Percentiles rank a stretch among this genome's conserved stretches.
phyloP scores from a whole-genome alignment of 2,113 vertebrate species.

The Pantherophis guttatus region DNA sequence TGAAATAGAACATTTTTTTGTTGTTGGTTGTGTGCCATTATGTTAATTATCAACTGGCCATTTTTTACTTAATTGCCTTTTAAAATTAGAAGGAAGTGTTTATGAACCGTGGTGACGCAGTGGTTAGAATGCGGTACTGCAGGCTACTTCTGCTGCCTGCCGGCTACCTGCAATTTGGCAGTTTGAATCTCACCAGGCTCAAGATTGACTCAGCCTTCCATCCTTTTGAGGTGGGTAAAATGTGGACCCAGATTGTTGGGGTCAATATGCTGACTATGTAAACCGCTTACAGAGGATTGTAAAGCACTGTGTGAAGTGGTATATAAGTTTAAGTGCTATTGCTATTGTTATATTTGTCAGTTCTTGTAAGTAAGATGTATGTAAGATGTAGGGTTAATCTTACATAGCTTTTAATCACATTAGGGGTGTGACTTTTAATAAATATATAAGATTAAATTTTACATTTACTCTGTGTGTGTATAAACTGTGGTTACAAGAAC shows the following conservation, averaged over 20 bases:
- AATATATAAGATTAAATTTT: background rate
- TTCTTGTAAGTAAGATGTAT: too few species aligned
- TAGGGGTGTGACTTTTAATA: background rate
- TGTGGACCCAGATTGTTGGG: too few species aligned
- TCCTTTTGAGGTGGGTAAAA: too few species aligned
- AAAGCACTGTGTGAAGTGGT: too few species aligned
- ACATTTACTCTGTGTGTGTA: background rate
- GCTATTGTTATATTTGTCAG: background rate
- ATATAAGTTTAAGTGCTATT: too few species aligned
- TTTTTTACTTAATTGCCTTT: background rate
- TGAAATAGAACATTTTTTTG: background rate
- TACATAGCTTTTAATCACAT: background rate
- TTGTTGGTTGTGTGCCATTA: background rate
- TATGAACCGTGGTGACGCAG: background rate
- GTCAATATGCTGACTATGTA: too few species aligned
- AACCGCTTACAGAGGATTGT: too few species aligned
- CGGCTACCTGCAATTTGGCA: too few species aligned
- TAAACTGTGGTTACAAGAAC: background rate
- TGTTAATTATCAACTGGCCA: background rate
- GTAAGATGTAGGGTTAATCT: background rate
- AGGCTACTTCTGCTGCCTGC: too few species aligned
- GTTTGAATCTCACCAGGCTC: too few species aligned
- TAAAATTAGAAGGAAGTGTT: background rate
- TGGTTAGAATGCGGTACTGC: too few species aligned
- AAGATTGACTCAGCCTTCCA: too few species aligned